These are phyloP conservation scores for Heteromormyrus szaboi DNA, from an alignment of 2,797 vertebrate species.

Conservation along the genomic window DNA sequence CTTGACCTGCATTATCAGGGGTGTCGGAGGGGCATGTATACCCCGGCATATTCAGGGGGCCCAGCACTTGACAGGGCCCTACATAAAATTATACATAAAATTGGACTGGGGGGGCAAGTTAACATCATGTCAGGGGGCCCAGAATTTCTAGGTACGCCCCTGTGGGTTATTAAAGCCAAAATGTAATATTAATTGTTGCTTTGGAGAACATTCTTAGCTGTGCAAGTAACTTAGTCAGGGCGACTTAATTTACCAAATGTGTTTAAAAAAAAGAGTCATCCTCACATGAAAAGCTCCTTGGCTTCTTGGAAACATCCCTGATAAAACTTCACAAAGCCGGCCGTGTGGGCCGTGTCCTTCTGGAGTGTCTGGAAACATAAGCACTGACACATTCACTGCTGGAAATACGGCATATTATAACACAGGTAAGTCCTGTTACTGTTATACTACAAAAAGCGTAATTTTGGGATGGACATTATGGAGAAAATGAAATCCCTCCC, in stretches of 20 bases:
- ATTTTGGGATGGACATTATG: not conserved
- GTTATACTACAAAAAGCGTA: slow-evolving; percentile 15
- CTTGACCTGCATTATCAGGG: not conserved
- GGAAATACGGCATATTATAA: not conserved
- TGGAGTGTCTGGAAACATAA: slow-evolving; percentile 48
- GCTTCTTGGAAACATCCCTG: slow-evolving; percentile 53
- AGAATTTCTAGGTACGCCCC: not conserved
- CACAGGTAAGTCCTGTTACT: not conserved
- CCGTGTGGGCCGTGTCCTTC: slow-evolving; percentile 47
- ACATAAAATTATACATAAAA: not conserved
- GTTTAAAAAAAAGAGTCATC: slow-evolving; percentile 16
- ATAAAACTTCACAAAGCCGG: slow-evolving; percentile 59
- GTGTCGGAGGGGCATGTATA: not conserved
- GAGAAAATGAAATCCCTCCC: slow-evolving; percentile 11
- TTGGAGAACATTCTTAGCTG: not conserved
- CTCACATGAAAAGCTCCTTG: slow-evolving; percentile 60
- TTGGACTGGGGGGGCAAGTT: not conserved
- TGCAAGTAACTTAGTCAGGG: not conserved
- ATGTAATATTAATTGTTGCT: not conserved
- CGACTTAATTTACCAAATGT: not conserved
- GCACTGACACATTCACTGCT: not conserved
- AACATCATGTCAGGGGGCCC: not conserved
- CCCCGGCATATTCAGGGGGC: not conserved
- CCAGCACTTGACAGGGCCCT: not conserved
- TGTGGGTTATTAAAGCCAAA: not conserved